phyloP scores from a whole-genome alignment of 92 coral and sea anemone species.

The Paramuricea clavata region DNA sequence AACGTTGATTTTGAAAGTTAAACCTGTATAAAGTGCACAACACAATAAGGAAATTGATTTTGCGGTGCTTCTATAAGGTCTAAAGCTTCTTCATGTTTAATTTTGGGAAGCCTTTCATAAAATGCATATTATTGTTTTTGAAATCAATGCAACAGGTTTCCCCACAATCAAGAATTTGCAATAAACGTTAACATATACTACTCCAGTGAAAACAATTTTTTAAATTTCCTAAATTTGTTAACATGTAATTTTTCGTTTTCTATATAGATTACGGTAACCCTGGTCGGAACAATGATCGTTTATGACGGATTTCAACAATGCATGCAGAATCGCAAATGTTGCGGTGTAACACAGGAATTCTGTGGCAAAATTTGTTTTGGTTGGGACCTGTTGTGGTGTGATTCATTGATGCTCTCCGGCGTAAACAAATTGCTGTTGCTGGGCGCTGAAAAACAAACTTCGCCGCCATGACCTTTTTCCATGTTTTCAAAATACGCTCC shows the following conservation, averaged over 20 bases:
- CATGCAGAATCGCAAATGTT: background rate
- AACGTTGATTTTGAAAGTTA: too few species aligned
- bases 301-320: background rate
- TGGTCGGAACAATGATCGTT: background rate
- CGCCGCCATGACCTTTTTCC: slow-evolving; percentile 1
- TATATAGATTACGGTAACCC: background rate
- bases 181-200: too few species aligned
- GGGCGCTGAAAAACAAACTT: background rate
- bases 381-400: slow-evolving; percentile 15
- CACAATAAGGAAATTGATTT: background rate
- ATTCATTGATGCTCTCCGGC: background rate
- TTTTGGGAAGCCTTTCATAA: background rate
- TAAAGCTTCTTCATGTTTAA: background rate
- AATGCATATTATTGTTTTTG: background rate
- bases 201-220: too few species aligned
- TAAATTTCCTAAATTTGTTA: background rate
- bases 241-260: background rate
- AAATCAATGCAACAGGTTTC: background rate
- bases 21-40: too few species aligned
- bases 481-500: slow-evolving; percentile 11
- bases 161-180: background rate
- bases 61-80: background rate
- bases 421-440: background rate
- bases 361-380: background rate
- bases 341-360: background rate